These are phyloP conservation scores for Drosophila bunnanda DNA, from an alignment of 2,888 invertebrate species.

Conservation along the genomic window DNA sequence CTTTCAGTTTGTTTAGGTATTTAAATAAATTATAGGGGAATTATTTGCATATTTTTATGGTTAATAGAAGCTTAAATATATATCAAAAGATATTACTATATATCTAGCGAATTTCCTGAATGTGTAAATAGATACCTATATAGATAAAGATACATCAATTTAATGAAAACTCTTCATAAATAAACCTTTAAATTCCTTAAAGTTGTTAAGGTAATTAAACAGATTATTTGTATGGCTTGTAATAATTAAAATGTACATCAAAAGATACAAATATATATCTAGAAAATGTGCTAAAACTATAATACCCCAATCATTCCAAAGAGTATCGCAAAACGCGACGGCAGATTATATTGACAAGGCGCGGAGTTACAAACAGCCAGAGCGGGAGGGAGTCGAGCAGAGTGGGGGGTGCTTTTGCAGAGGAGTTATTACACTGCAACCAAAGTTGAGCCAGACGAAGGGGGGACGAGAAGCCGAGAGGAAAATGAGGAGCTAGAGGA, in stretches of 20 bases:
- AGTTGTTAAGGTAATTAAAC: neutral
- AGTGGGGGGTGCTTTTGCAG: neutral
- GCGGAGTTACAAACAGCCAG: neutral
- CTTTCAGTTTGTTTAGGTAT: no score
- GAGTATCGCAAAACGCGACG: conserved; percentile 31
- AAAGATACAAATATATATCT: no score
- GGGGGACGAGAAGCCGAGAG: neutral
- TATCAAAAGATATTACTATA: no score
- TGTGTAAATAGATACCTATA: no score
- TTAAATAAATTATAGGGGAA: no score
- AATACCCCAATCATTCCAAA: neutral
- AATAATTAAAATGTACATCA: no score
- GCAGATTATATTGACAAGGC: conserved; percentile 65
- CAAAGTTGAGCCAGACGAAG: conserved; percentile 20
- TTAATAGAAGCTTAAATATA: no score
- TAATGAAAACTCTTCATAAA: neutral
- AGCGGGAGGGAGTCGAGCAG: neutral
- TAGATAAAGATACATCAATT: no score
- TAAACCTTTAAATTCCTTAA: neutral
- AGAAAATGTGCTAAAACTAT: neutral
- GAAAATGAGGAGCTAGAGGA: neutral
- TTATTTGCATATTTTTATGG: no score
- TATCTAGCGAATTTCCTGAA: no score
- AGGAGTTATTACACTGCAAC: conserved; percentile 37
- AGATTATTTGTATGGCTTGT: no score